Evolutionary conservation across 1,140 invertebrate species (phyloP).

Genomic region (Drosophila bocki): DNA sequence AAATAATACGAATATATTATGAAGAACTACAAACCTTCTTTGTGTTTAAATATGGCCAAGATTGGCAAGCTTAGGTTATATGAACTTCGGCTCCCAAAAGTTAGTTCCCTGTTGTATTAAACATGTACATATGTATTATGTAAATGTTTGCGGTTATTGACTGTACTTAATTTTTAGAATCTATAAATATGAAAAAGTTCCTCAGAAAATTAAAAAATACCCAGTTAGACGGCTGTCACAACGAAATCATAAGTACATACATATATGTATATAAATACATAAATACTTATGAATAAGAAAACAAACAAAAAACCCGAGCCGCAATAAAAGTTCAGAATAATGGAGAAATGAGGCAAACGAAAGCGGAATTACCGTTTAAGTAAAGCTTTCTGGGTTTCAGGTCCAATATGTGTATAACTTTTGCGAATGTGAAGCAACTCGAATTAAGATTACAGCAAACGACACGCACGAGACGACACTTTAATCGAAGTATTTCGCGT

Average conservation of each 20-base stretch:
- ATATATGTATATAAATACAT: background rate
- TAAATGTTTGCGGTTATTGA: background rate
- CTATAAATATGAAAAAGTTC: background rate
- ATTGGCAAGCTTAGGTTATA: background rate
- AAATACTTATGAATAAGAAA: background rate
- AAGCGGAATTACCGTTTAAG: constrained; percentile 37
- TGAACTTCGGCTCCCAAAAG: background rate
- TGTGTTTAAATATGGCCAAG: background rate
- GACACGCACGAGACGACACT: constrained; percentile 25
- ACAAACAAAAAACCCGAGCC: constrained; percentile 29
- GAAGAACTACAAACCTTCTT: background rate
- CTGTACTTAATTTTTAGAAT: background rate
- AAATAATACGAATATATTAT: background rate
- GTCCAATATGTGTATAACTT: constrained; percentile 14
- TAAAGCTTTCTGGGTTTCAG: constrained; percentile 25
- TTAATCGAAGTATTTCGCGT: constrained; percentile 27
- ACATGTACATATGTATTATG: background rate
- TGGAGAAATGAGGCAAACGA: constrained; percentile 1
- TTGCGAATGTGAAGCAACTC: background rate
- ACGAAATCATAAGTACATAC: constrained; percentile 36
- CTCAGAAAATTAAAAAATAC: background rate
- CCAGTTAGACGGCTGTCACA: background rate
- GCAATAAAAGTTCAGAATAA: constrained; percentile 7
- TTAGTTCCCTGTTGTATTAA: background rate
- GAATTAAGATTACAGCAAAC: constrained; percentile 6